Base-by-base conservation (phyloP, 2,888 invertebrate genomes). In the Caenorhabditis macrosperma region DNA sequence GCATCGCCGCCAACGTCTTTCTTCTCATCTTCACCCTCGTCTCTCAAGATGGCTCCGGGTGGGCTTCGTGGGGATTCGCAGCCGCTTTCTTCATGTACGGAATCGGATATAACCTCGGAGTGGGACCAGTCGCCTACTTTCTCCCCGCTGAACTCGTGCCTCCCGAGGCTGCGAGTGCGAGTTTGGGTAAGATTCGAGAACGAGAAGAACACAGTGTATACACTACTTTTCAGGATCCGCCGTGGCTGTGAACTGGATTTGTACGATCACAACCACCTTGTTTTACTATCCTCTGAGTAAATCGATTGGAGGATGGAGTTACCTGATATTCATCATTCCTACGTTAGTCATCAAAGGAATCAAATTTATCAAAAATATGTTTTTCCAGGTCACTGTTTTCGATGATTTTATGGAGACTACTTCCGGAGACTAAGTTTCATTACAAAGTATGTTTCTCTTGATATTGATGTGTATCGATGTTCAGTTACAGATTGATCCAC, bases 101-200 rank as follows among this genome's bases (percentile, higher is more conserved):
- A 28, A 68, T 88, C 7, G 88, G 88, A 10, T 88, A 88, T 71
- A 88, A 88, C 64, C 69, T 88, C 60, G 88, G 88, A 12, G 77
- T 82, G n/a, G 88, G 88, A 6, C 88, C 88, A 24, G 79, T 88
- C 9, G 82, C 87, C 3, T 88, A 88, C 57, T 88, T 88, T 52
- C 74, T 88, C 1, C 86, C 88, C 0, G 87, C 83, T 0, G 88
- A 88, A 52, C 66, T 88, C n/a, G 88, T 88, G 1, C 78, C 79
- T 17, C 68, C 82, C 0, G 85, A 83, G 75, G 82, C 85, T 3
- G 81, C 81, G 4, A 68, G 79, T 33, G 77, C 79, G 10, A 77
- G 83, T 44, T 54, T 85, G 26, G 82, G 81, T 76, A 17, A 24
- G 33, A n/a, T n/a, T n/a, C n/a, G n/a, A n/a, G n/a, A n/a, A n/a